Conservation (phyloP, 2,888 invertebrate genomes). For the Amphipyra tragopoginis region DNA sequence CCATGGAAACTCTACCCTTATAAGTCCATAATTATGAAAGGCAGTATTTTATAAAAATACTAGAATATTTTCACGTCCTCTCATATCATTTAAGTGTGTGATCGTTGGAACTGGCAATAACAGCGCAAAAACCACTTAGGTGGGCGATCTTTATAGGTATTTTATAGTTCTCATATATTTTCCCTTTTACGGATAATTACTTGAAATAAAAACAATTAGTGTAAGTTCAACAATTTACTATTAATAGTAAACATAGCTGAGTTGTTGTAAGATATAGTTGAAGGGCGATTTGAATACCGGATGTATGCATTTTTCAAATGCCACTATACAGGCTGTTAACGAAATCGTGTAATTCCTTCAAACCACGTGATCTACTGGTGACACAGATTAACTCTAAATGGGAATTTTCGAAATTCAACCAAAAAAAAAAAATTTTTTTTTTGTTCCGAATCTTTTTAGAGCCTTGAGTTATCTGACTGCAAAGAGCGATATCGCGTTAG, state of each 20-base stretch:
- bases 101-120: slow-evolving; percentile 19
- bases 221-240: slow-evolving; percentile 27
- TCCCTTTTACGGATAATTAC: slow-evolving; percentile 57
- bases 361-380: no score
- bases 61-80: slow-evolving; percentile 37
- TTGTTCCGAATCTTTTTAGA: no score
- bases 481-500: no score
- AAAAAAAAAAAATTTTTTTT: no score
- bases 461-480: no score
- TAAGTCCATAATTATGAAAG: slow-evolving; percentile 24
- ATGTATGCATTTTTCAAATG: no score
- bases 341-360: no score
- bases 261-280: neutral
- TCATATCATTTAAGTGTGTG: slow-evolving; percentile 32
- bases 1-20: slow-evolving; percentile 1
- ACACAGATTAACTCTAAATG: no score
- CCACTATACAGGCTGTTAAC: no score
- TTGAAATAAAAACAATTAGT: slow-evolving; percentile 43
- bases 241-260: slow-evolving; percentile 20
- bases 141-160: slow-evolving; percentile 54
- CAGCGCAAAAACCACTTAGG: slow-evolving; percentile 46
- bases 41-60: slow-evolving; percentile 27
- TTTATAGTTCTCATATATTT: slow-evolving; percentile 58
- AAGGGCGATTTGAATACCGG: no score
- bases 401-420: no score